Conservation (phyloP, 2,113 vertebrate genomes). For the Gambusia holbrooki region DNA sequence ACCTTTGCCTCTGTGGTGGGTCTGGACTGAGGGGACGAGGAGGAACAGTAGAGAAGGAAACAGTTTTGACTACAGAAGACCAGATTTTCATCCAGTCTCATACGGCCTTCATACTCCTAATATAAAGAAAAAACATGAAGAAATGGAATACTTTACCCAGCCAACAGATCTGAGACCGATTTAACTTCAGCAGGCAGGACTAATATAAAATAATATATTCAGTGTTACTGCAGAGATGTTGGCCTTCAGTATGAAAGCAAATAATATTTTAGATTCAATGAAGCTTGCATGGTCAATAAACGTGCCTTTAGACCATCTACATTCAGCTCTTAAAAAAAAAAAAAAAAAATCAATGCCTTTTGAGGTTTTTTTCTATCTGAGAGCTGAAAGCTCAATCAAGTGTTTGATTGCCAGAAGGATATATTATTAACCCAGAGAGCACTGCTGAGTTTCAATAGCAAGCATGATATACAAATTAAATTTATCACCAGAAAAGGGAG, state of each 20-base stretch:
- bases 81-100: constrained; percentile 83
- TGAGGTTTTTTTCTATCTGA: background rate
- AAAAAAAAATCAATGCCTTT: background rate
- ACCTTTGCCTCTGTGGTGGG: constrained; percentile 73
- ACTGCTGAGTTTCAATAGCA: background rate
- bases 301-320: background rate
- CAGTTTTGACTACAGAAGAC: constrained; percentile 98
- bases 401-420: background rate
- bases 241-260: background rate
- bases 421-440: background rate
- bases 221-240: background rate
- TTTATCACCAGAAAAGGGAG: background rate
- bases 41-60: constrained; percentile 89
- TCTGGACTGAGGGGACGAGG: constrained; percentile 65
- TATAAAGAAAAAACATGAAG: constrained; percentile 4
- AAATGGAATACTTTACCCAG: background rate
- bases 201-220: background rate
- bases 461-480: background rate
- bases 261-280: background rate
- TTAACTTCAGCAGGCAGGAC: background rate
- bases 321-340: background rate
- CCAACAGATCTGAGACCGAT: background rate
- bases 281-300: background rate
- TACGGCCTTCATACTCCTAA: constrained; percentile 75
- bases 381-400: background rate